Evolutionary conservation across 2,113 vertebrate genomes (phyloP).

Genomic region (Sebastes schlegelii): DNA sequence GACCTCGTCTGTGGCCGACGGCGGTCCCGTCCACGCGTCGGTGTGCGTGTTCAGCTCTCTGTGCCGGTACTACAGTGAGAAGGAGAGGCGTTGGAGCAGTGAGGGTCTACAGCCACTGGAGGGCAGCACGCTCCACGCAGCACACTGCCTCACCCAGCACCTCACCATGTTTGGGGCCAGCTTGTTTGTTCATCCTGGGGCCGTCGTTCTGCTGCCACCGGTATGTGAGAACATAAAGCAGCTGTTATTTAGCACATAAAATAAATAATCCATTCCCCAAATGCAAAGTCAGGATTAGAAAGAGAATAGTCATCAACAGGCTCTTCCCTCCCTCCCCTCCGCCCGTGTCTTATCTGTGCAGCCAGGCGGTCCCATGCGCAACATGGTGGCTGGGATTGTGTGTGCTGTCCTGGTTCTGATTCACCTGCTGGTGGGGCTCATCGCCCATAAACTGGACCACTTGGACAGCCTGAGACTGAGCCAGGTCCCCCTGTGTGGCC

Average conservation of each 20-base stretch:
- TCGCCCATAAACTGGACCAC: constrained; percentile 86
- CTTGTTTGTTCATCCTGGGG: constrained; percentile 85
- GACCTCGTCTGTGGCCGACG: constrained; percentile 55
- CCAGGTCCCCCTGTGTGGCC: constrained; percentile 83
- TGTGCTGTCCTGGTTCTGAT: constrained; percentile 80
- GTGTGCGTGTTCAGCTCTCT: constrained; percentile 84
- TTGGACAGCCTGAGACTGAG: constrained; percentile 80
- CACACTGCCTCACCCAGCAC: constrained; percentile 83
- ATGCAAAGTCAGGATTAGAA: neutral
- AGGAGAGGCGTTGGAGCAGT: constrained; percentile 80
- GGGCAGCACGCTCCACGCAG: constrained; percentile 77
- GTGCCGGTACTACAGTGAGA: constrained; percentile 83
- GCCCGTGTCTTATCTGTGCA: constrained; percentile 42
- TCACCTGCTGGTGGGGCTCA: constrained; percentile 82
- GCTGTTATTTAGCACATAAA: neutral
- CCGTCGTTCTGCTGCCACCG: constrained; percentile 83
- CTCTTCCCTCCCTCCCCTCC: neutral
- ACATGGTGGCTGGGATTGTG: constrained; percentile 79
- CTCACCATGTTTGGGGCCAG: constrained; percentile 89
- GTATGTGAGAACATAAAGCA: constrained; percentile 63
- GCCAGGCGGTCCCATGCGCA: constrained; percentile 71
- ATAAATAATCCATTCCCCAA: neutral
- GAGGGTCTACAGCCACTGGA: constrained; percentile 81
- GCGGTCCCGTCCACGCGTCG: constrained; percentile 50
- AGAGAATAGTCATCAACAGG: neutral